Evolutionary conservation across 1,140 invertebrate genomes (phyloP), one percentile per base, ranked within the genome.

Genomic region (Laupala kohalensis): DNA sequence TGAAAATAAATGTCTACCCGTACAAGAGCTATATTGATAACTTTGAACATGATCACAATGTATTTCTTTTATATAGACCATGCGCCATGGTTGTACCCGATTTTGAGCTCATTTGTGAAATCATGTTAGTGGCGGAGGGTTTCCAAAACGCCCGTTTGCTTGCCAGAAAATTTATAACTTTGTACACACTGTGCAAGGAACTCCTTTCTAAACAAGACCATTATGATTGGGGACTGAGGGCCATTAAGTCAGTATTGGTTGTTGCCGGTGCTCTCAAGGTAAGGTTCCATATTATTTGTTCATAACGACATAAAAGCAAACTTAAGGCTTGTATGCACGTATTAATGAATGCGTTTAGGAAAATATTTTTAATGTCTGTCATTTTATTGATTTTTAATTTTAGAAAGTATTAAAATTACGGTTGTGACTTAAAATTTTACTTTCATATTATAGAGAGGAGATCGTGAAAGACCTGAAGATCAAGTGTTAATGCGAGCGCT

Each of bases 21-120:
- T n/a, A n/a, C 37, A 53, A 53, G 9, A 53, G 9, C 1, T 13
- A 53, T 13, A 53, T 53, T 53, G 37, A 53, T 53, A 53, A 53
- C 1, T 2, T 53, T 13, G 37, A 13, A 13, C 19, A 19, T 53
- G 37, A 53, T 53, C 19, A 19, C 37, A 53, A 53, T 13, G 23
- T 6, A n/a, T 1, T n/a, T 66, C 4, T 28, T 23, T 30, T 19
- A 29, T 68, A n/a, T 78, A 87, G 94, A 79, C 94, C 94, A 3
- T 96, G 94, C 80, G 94, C 95, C 37, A 96, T 96, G 94, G 93
- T 96, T 5, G 94, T 96, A 2, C 94, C 94, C 0, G 94, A 96
- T 81, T 93, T 95, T 81, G 93, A 94, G 76, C 80, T 96, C 75
- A 97, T 96, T 79, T 93, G 92, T 80, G 94, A 96, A 83, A 96